A percentile compares a stretch with the other conserved stretches of the same genome.
These are phyloP conservation scores for Ageneiosus marmoratus DNA, from an alignment of 2,113 vertebrate genomes.

Conservation along the genomic window DNA sequence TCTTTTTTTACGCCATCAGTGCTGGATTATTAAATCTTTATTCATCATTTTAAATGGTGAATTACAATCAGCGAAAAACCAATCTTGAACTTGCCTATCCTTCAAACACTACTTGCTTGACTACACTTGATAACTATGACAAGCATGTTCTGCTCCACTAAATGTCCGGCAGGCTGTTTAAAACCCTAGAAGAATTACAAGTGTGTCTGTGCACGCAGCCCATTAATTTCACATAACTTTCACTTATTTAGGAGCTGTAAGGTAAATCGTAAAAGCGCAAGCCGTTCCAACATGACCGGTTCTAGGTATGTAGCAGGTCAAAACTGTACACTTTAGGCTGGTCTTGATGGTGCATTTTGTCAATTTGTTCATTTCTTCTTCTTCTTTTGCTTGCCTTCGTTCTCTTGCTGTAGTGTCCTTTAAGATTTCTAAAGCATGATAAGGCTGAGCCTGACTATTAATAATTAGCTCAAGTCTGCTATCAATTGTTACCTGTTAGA, in stretches of 20 bases:
- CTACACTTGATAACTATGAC: background rate
- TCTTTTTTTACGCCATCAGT: background rate
- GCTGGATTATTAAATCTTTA: background rate
- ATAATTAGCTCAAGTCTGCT: conserved; percentile 43
- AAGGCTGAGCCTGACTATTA: conserved; percentile 26
- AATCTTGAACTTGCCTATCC: background rate
- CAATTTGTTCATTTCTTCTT: background rate
- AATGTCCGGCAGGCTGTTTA: background rate
- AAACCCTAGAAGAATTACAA: background rate
- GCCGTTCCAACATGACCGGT: background rate
- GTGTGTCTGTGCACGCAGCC: background rate
- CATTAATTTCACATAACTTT: background rate
- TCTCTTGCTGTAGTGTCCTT: background rate
- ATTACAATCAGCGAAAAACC: background rate
- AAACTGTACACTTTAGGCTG: background rate
- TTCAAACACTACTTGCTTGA: background rate
- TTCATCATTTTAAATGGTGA: background rate
- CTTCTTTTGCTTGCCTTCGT: background rate
- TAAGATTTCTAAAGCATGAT: conserved; percentile 14
- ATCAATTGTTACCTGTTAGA: conserved; percentile 63
- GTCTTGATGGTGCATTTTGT: background rate
- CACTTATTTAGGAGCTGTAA: background rate
- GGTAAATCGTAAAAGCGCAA: background rate
- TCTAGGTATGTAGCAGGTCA: background rate
- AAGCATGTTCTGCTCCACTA: conserved; percentile 2